Evolutionary conservation across 2,113 vertebrate species (phyloP), one percentile per base, ranked within the genome.

Genomic region (human): DNA sequence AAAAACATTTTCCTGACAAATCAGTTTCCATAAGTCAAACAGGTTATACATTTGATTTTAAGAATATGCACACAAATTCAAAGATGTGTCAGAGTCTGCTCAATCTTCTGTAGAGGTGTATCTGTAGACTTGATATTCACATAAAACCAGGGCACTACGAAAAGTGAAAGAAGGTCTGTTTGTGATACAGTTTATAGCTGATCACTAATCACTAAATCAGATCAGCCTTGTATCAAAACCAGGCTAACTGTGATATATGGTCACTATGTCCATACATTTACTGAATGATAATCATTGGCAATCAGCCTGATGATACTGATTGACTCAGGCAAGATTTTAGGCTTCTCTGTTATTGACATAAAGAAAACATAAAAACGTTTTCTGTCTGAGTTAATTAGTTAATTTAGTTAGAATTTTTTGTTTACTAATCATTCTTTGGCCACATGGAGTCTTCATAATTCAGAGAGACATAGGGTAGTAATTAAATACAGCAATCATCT

Each of bases 321-420:
- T 72, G 55, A 89, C 25, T 61, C 32, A n/a, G 18, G 22, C 18
- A 93, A 89, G 82, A 84, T 48, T 89, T 88, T 57, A 20, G 30
- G 17, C 85, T 89, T 85, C 43, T 96, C 83, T 86, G 7, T 48
- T 85, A 64, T 22, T 93, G 55, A 84, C 38, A 61, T 93, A 90
- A 83, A 81, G 70, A 35, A 81, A 76, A 79, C 20, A 72, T 43
- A 32, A 57, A 82, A 89, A 20, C 11, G 7, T 50, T 92, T 73
- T 86, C 70, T 79, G 18, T 90, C 72, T 94, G 55, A 76, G 18
- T 52, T 93, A 68, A 86, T 89, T 81, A 40, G 59, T 68, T 79
- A 64, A 86, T 64, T 88, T 64, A 61, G 50, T 83, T 94, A 97
- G 40, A 83, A 78, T 52, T 55, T 48, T 88, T 11, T 78, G 13